A percentile compares a stretch with the other conserved stretches of the same genome.
Conservation (phyloP, 92 coral and sea anemone species). For the Porites lobata region DNA sequence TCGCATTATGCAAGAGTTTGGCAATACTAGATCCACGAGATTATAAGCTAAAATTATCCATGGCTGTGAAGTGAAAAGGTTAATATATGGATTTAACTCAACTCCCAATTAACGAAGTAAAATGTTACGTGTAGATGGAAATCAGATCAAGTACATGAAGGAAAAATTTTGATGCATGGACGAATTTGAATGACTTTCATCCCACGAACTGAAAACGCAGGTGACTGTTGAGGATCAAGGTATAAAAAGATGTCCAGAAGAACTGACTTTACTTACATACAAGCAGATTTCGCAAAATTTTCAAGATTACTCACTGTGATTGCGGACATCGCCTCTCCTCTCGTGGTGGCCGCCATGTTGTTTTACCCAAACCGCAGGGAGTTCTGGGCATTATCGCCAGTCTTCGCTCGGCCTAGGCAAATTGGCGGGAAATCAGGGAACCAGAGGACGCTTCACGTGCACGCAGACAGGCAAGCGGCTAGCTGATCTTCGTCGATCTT, state of each 20-base stretch:
- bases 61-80: too few relatives aligned
- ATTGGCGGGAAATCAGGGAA: slow-evolving; percentile 21
- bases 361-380: neutral
- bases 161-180: too few relatives aligned
- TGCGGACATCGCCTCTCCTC: neutral
- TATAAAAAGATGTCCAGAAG: neutral
- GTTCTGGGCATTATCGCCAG: slow-evolving; percentile 20
- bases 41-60: too few relatives aligned
- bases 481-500: neutral
- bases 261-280: neutral
- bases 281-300: neutral
- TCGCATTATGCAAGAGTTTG: too few relatives aligned
- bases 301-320: slow-evolving; percentile 13
- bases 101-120: too few relatives aligned
- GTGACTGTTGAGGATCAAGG: neutral
- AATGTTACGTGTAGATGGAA: too few relatives aligned
- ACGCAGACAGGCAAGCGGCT: neutral
- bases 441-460: neutral
- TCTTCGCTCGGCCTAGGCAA: neutral
- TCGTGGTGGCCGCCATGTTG: slow-evolving; percentile 49
- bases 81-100: too few relatives aligned
- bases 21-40: too few relatives aligned
- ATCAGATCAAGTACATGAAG: too few relatives aligned
- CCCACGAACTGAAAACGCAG: neutral
- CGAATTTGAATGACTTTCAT: neutral